Conservation (phyloP, 2,888 invertebrate genomes). For the Hyalella azteca region DNA sequence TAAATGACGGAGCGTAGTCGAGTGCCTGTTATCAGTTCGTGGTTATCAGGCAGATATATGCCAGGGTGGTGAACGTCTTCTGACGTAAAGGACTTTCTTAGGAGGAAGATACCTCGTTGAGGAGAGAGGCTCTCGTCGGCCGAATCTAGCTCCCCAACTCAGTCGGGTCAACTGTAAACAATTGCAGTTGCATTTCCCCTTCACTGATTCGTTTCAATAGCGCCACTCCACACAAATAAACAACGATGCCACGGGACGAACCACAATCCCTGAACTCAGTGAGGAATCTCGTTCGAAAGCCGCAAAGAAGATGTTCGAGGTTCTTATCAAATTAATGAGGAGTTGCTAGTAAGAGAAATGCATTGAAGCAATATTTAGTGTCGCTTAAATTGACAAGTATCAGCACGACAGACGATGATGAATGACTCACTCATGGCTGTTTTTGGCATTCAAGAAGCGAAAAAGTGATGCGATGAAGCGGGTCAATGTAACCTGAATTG, state of each 20-base stretch:
- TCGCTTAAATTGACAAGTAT: background rate
- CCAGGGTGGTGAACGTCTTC: no score
- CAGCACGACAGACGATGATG: background rate
- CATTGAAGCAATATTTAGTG: constrained; percentile 3
- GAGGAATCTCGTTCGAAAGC: constrained; percentile 11
- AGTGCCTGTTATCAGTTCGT: background rate
- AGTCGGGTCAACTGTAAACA: constrained; percentile 17
- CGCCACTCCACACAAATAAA: background rate
- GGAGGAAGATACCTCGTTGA: no score
- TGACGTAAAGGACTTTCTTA: no score
- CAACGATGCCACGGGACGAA: background rate
- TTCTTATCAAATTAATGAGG: constrained; percentile 26
- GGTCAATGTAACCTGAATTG: no score
- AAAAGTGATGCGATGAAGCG: no score
- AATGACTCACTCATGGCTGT: background rate
- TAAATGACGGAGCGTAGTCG: background rate
- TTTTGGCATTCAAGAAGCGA: no score
- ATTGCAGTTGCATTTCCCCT: constrained; percentile 3
- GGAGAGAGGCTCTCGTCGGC: no score
- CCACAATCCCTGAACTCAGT: background rate
- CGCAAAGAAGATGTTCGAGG: constrained; percentile 16
- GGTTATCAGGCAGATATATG: background rate
- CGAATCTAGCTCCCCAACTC: no score
- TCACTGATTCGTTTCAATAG: constrained; percentile 9
- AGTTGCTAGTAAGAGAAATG: background rate